Conservation (phyloP, 2,113 vertebrate species). For the Delphinapterus leucas region DNA sequence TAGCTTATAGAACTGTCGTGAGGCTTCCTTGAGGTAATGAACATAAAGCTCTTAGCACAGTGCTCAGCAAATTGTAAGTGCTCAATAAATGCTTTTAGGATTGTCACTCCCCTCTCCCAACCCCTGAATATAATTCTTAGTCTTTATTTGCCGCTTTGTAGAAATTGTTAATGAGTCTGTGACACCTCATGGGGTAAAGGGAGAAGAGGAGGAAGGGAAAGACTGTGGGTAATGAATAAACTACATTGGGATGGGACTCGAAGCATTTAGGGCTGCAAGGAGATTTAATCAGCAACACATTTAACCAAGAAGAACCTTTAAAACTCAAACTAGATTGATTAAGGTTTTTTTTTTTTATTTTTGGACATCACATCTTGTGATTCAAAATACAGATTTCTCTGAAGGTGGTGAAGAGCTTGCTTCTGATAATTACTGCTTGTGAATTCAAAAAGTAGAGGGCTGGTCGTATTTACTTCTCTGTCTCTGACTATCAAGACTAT, state of each 20-base stretch:
- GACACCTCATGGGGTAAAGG: neutral
- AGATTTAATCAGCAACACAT: neutral
- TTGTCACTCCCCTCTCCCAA: neutral
- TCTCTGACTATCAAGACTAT: neutral
- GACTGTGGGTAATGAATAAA: neutral
- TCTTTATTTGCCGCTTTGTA: neutral
- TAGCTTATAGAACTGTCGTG: neutral
- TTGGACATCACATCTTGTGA: conserved; percentile 5
- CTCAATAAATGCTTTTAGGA: neutral
- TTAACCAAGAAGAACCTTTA: conserved; percentile 13
- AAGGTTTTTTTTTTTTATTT: neutral
- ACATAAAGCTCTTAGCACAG: neutral
- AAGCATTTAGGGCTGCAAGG: neutral
- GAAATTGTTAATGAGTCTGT: neutral
- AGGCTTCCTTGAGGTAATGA: neutral
- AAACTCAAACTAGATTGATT: neutral
- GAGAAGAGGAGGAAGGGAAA: neutral
- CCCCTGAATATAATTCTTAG: neutral
- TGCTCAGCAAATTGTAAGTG: neutral
- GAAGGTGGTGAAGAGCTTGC: neutral
- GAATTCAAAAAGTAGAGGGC: conserved; percentile 30
- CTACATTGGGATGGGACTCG: rapidly evolving
- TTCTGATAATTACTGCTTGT: conserved; percentile 43
- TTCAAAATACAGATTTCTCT: conserved; percentile 30
- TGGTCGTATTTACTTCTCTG: conserved; percentile 26